Conservation (phyloP, 2,113 vertebrate genomes). For the Hyaena hyaena region DNA sequence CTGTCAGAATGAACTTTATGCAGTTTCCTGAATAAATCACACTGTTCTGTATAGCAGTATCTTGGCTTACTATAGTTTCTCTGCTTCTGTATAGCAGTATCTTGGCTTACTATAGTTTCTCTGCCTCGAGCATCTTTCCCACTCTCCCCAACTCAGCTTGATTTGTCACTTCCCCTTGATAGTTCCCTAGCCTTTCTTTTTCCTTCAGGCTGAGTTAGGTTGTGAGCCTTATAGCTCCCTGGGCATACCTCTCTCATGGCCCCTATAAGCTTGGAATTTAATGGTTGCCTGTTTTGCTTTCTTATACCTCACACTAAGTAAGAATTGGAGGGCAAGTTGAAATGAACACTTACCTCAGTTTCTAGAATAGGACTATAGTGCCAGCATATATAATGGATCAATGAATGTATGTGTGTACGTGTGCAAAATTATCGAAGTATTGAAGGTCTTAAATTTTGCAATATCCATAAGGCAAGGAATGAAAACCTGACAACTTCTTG, state of each 20-base stretch:
- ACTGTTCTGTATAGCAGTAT: not conserved
- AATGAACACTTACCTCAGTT: not conserved
- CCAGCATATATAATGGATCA: not conserved
- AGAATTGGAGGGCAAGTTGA: not conserved
- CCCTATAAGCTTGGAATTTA: not conserved
- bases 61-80: not conserved
- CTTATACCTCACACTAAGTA: not conserved
- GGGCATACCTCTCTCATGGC: not conserved
- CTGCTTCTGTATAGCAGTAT: not conserved
- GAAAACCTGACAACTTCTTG: not conserved
- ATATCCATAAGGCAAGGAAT: not conserved
- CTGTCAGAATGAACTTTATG: not conserved
- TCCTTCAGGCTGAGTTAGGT: not conserved
- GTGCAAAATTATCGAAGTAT: not conserved
- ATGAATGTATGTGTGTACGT: not conserved
- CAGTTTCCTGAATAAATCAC: conserved; percentile 10
- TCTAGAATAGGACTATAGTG: not conserved
- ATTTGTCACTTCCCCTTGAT: not conserved
- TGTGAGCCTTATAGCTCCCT: not conserved
- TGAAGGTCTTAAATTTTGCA: not conserved
- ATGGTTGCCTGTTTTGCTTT: not conserved
- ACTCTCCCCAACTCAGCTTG: not conserved
- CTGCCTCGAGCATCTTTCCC: not conserved
- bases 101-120: not conserved
- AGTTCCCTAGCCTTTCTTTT: not conserved